Conservation (phyloP, 2,797 vertebrate genomes). For the Nannoperca australis region DNA sequence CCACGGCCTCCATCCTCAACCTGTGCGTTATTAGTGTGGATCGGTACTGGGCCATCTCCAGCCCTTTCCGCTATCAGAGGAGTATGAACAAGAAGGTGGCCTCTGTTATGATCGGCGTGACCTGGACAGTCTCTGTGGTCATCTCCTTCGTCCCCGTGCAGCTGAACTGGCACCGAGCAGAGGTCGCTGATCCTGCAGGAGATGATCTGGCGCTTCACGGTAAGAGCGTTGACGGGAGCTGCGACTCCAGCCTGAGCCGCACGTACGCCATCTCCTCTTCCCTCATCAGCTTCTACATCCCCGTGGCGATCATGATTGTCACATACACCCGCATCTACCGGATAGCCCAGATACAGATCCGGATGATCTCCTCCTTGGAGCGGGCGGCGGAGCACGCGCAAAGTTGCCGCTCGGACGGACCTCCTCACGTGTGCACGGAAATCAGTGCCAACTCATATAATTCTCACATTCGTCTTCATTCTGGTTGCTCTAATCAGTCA, state of each 20-base stretch:
- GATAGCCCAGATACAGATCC: constrained; percentile 82
- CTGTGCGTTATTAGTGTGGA: constrained; percentile 91
- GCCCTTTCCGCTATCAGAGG: constrained; percentile 80
- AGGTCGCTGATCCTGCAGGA: constrained; percentile 30
- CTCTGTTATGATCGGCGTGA: constrained; percentile 77
- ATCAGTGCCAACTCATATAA: constrained; percentile 38
- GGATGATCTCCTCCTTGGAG: constrained; percentile 79
- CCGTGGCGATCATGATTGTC: constrained; percentile 80
- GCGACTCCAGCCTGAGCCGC: constrained; percentile 80
- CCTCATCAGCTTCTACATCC: constrained; percentile 84
- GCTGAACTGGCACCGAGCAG: constrained; percentile 81
- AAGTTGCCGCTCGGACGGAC: constrained; percentile 58
- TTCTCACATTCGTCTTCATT: constrained; percentile 1
- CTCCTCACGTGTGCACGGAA: constrained; percentile 58
- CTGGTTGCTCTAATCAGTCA: constrained; percentile 20
- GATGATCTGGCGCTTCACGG: constrained; percentile 14
- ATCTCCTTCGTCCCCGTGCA: constrained; percentile 84
- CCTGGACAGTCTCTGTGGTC: constrained; percentile 79
- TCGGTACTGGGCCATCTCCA: constrained; percentile 88
- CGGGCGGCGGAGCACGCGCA: constrained; percentile 79
- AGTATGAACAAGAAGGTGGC: constrained; percentile 80
- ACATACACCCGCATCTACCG: constrained; percentile 83
- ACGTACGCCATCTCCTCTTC: constrained; percentile 83
- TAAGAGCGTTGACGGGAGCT: constrained; percentile 48
- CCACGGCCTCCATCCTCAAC: constrained; percentile 90